Evolutionary conservation across 53 echinoderm and acorn worm genomes (phyloP), one percentile per base, ranked within the genome.

Genomic region (Luidia sarsii): DNA sequence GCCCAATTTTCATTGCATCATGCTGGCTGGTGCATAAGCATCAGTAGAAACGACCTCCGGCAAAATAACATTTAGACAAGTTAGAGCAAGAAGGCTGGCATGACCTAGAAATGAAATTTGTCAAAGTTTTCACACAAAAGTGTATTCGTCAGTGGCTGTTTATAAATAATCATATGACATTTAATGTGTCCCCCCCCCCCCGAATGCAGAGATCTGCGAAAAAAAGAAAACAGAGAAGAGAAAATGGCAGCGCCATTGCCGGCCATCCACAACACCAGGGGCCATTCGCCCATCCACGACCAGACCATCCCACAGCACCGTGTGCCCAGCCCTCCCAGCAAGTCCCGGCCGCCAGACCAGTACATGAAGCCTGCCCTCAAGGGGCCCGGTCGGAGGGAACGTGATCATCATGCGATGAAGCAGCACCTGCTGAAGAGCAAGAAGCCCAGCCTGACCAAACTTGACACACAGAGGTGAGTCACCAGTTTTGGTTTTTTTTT

Each of bases 161-260:
- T n/a, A n/a, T n/a, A n/a, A n/a, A n/a, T n/a, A n/a, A n/a, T n/a
- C n/a, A n/a, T n/a, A n/a, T n/a, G n/a, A n/a, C n/a, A n/a, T n/a
- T n/a, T n/a, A n/a, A n/a, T n/a, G n/a, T n/a, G n/a, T n/a, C n/a
- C 53, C 1, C 9, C n/a, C 20, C 7, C 50, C 8, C 25, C 11
- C 21, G 25, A 23, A 2, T 54, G 14, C 24, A 24, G 20, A 53
- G 21, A 54, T 54, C 27, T 54, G 22, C 22, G 54, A 8, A 0
- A 1, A 3, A n/a, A 9, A 2, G n/a, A n/a, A n/a, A n/a, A n/a
- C n/a, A n/a, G n/a, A n/a, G n/a, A n/a, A n/a, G n/a, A n/a, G n/a
- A 94, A 65, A 23, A 96, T 96, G 97, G 97, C 97, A 53, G 97
- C 97, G 8, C 89, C 93, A 31, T 66, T 96, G 48, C 97, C 97